phyloP scores from a whole-genome alignment of 2,888 invertebrate species.

The Limenitis camilla region DNA sequence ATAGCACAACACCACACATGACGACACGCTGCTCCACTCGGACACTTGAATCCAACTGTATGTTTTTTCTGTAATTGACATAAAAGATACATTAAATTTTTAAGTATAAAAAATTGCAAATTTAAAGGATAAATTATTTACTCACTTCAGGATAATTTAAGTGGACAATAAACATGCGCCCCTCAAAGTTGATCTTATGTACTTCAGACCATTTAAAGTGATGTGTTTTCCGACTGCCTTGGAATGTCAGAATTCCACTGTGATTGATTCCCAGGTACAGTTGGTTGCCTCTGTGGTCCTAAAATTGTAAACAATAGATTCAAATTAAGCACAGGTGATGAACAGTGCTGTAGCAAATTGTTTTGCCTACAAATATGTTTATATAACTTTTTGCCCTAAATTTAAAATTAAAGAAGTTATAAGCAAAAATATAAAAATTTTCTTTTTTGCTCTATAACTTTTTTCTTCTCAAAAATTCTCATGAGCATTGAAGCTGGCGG shows the following conservation, averaged over 20 bases:
- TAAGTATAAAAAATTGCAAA: neutral
- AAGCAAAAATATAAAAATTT: no score
- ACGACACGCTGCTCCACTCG: constrained; percentile 91
- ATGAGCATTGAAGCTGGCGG: no score
- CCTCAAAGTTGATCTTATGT: constrained; percentile 96
- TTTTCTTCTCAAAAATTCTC: no score
- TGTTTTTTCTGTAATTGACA: constrained; percentile 83
- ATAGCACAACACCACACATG: constrained; percentile 98
- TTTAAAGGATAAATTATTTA: constrained; percentile 1
- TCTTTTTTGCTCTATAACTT: no score
- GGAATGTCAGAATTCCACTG: constrained; percentile 95
- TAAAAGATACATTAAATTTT: neutral
- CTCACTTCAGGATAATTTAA: constrained; percentile 92
- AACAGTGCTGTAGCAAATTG: no score
- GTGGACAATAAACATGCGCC: constrained; percentile 98
- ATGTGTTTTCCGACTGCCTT: constrained; percentile 92
- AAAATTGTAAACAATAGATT: neutral
- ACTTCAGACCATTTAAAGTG: constrained; percentile 98
- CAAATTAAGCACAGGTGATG: no score
- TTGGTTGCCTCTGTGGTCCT: constrained; percentile 95
- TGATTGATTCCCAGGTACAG: constrained; percentile 96
- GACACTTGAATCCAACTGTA: constrained; percentile 96
- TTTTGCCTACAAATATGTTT: no score
- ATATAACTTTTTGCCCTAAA: no score
- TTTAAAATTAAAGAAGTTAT: no score